Evolutionary conservation across 2,888 invertebrate species (phyloP).

Genomic region (Synergus gifuensis): DNA sequence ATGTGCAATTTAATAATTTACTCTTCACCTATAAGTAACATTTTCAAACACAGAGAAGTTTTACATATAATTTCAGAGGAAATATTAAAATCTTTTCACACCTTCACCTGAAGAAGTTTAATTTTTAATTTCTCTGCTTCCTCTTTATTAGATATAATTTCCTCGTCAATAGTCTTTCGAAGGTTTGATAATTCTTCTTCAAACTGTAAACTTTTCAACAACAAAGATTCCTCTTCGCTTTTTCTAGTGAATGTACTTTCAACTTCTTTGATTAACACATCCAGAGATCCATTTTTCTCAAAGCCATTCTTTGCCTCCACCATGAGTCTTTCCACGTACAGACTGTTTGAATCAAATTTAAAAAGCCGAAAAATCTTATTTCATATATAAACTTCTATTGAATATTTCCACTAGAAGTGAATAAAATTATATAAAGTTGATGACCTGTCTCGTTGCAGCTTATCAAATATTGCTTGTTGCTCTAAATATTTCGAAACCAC

Average conservation of each 20-base stretch:
- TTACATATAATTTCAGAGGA: neutral
- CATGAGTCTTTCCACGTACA: conserved; percentile 61
- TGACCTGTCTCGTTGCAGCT: conserved; percentile 60
- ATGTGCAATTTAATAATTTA: too few relatives aligned
- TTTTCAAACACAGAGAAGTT: too few relatives aligned
- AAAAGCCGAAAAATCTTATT: neutral
- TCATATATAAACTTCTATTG: neutral
- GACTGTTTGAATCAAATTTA: conserved; percentile 51
- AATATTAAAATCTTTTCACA: conserved; percentile 43
- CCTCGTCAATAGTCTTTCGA: conserved; percentile 52
- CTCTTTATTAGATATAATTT: conserved; percentile 52
- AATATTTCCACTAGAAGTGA: neutral
- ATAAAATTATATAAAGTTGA: conserved; percentile 39
- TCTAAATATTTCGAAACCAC: conserved; percentile 51
- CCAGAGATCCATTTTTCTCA: conserved; percentile 58
- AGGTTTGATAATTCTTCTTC: conserved; percentile 53
- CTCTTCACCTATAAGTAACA: too few relatives aligned
- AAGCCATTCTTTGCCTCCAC: conserved; percentile 61
- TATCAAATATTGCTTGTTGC: conserved; percentile 49
- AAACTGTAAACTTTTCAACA: conserved; percentile 53
- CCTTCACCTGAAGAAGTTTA: conserved; percentile 59
- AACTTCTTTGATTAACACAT: conserved; percentile 62
- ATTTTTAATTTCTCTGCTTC: conserved; percentile 55
- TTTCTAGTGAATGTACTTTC: conserved; percentile 52
- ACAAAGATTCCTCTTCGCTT: conserved; percentile 58